Percentiles rank a stretch among this genome's conserved stretches.
Conservation (phyloP, 2,797 vertebrate genomes). For the Molossus molossus region DNA sequence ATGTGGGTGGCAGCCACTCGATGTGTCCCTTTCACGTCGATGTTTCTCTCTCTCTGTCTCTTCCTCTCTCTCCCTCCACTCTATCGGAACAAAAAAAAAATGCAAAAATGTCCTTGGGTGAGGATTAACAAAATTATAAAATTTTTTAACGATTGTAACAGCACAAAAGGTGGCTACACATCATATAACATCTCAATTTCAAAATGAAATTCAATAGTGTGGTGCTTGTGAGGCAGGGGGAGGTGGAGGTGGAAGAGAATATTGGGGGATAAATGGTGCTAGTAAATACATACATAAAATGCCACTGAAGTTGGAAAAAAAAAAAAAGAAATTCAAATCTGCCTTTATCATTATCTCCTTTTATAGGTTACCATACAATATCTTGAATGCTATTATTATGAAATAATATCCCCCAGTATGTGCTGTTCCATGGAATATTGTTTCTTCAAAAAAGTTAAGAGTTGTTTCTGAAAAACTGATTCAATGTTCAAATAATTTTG, state of each 20-base stretch:
- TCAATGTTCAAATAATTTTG: constrained; percentile 38
- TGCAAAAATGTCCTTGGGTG: too few relatives aligned
- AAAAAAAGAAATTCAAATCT: background rate
- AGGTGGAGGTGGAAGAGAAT: background rate
- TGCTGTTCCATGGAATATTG: background rate
- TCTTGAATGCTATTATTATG: constrained; percentile 3
- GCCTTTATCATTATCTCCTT: background rate
- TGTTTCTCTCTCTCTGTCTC: too few relatives aligned
- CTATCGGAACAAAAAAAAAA: too few relatives aligned
- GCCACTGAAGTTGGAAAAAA: background rate
- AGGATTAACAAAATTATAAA: too few relatives aligned
- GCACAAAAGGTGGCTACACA: background rate
- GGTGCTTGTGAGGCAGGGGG: background rate
- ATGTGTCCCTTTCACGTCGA: too few relatives aligned
- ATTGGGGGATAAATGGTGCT: background rate
- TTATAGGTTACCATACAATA: background rate
- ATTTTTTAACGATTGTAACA: background rate
- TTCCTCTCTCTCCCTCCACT: too few relatives aligned
- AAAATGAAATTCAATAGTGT: constrained; percentile 17
- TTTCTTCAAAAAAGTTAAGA: constrained; percentile 20
- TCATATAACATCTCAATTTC: constrained; percentile 41
- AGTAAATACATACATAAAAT: background rate
- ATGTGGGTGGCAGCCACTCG: too few relatives aligned
- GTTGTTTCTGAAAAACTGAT: constrained; percentile 10
- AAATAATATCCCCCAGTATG: constrained; percentile 30